Percentiles rank a stretch among this genome's conserved stretches.
These are phyloP conservation scores for Syncerus caffer DNA, from an alignment of 2,797 vertebrate genomes.

Conservation along the genomic window DNA sequence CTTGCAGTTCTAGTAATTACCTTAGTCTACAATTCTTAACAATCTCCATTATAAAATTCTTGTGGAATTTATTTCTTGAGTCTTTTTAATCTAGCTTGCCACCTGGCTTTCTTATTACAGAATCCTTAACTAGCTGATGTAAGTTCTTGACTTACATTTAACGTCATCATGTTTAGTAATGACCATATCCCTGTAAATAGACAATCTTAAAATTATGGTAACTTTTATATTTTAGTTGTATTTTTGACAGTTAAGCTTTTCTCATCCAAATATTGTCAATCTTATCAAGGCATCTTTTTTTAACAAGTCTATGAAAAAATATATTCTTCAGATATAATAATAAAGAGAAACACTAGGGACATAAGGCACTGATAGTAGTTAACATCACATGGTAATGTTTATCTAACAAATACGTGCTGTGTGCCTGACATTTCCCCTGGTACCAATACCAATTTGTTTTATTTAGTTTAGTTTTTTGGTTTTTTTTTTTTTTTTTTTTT, in stretches of 20 bases:
- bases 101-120: neutral
- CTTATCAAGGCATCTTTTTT: neutral
- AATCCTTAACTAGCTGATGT: neutral
- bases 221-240: neutral
- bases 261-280: neutral
- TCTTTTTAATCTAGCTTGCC: neutral
- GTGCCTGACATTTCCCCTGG: constrained; percentile 77
- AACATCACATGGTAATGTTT: constrained; percentile 79
- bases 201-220: neutral
- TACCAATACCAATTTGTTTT: constrained; percentile 80
- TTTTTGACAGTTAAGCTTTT: neutral
- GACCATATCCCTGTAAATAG: neutral
- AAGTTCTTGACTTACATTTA: constrained; percentile 28
- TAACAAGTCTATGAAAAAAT: constrained; percentile 35
- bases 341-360: constrained; percentile 74
- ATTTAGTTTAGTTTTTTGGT: constrained; percentile 57
- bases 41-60: neutral
- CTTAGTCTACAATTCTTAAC: neutral
- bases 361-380: constrained; percentile 76
- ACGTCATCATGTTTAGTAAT: neutral
- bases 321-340: constrained; percentile 73
- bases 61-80: neutral
- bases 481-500: constrained; percentile 16
- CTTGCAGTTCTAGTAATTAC: neutral
- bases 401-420: constrained; percentile 77